A percentile compares a stretch with the other conserved stretches of the same genome.
Conservation (phyloP, 2,888 invertebrate species). For the Zhuqinia jingwanae region DNA sequence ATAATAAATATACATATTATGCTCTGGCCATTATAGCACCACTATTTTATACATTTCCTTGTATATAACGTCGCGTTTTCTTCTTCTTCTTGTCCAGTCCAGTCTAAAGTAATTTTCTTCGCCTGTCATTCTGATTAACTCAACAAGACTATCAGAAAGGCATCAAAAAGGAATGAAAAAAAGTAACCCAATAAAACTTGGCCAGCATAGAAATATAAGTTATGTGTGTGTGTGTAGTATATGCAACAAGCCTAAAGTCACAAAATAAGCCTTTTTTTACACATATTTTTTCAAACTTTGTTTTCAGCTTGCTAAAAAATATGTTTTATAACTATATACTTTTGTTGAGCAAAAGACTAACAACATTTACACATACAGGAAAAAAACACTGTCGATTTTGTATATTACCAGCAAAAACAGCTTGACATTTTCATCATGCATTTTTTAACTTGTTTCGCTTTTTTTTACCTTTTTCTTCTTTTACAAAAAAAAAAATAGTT, state of each 20-base stretch:
- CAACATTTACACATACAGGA: neutral
- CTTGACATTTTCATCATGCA: slow-evolving; percentile 66
- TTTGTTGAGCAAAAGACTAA: slow-evolving; percentile 13
- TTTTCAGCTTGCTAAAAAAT: neutral
- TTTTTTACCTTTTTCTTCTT: slow-evolving; percentile 1
- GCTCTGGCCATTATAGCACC: too few relatives aligned
- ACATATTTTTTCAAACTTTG: too few relatives aligned
- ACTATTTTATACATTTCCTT: neutral
- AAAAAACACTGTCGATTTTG: slow-evolving; percentile 55
- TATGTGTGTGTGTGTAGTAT: too few relatives aligned
- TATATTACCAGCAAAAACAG: slow-evolving; percentile 41
- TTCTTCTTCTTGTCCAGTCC: slow-evolving; percentile 9
- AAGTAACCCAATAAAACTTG: neutral
- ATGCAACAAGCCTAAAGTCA: too few relatives aligned
- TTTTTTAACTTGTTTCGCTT: slow-evolving; percentile 64
- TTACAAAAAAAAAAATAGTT: neutral
- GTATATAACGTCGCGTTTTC: neutral
- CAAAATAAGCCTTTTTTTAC: too few relatives aligned
- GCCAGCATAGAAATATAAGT: too few relatives aligned
- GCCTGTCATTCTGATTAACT: slow-evolving; percentile 47
- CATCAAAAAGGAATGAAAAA: slow-evolving; percentile 1
- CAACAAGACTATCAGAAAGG: slow-evolving; percentile 42
- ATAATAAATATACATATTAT: too few relatives aligned
- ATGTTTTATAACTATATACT: neutral
- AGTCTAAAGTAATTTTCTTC: slow-evolving; percentile 15